These are phyloP conservation scores for Cygnus atratus DNA, from an alignment of 2,113 vertebrate species.

Conservation along the genomic window DNA sequence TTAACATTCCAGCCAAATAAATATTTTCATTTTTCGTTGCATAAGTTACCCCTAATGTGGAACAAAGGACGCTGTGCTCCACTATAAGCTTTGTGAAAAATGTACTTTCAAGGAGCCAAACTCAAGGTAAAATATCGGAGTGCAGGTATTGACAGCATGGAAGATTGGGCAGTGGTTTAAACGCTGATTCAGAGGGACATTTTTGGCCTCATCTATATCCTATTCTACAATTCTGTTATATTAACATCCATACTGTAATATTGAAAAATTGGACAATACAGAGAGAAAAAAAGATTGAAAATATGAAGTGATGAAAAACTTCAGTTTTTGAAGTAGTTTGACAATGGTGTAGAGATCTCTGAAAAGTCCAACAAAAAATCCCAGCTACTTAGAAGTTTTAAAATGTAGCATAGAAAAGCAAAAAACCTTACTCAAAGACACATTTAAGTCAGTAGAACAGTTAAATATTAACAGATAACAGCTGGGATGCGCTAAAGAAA, in stretches of 20 bases:
- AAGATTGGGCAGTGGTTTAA: neutral
- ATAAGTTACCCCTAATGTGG: neutral
- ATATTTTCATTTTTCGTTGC: neutral
- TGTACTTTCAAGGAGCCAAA: neutral
- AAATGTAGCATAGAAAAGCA: neutral
- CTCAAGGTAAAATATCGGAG: neutral
- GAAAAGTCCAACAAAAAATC: neutral
- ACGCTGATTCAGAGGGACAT: neutral
- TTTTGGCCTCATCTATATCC: neutral
- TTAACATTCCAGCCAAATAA: neutral
- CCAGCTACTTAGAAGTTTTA: neutral
- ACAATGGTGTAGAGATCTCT: neutral
- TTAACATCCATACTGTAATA: neutral
- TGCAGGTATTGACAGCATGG: neutral
- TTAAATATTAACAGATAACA: neutral
- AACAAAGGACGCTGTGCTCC: neutral
- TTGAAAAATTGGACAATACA: neutral
- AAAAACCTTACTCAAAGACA: neutral
- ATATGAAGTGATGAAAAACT: neutral
- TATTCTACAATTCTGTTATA: neutral
- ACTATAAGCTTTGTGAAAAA: neutral
- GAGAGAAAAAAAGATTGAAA: neutral
- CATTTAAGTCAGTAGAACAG: fast-evolving
- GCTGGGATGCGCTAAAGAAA: neutral
- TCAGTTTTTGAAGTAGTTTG: neutral